Evolutionary conservation across 2,113 vertebrate species (phyloP).

Genomic region (Aphelocoma coerulescens): DNA sequence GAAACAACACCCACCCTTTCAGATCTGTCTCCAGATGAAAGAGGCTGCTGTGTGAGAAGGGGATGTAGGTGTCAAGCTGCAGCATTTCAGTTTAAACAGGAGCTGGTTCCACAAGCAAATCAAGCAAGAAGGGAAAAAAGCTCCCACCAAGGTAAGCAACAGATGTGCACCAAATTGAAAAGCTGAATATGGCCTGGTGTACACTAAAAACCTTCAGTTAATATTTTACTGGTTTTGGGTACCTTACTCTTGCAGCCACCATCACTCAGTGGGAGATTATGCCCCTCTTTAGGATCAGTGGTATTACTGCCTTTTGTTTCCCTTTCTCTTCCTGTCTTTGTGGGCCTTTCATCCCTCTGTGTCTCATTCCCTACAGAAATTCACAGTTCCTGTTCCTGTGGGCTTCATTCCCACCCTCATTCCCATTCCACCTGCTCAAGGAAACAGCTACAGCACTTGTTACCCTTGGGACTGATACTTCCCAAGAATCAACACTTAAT

Average conservation of each 20-base stretch:
- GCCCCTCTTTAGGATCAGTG: background rate
- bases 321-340: background rate
- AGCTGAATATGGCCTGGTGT: background rate
- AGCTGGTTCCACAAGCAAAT: background rate
- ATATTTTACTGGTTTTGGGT: background rate
- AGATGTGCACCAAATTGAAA: background rate
- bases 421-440: background rate
- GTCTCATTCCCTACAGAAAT: background rate
- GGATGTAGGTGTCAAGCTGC: background rate
- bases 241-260: background rate
- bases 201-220: background rate
- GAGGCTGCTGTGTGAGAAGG: background rate
- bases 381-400: background rate
- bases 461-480: background rate
- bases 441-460: background rate
- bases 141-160: background rate
- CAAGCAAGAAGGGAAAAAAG: background rate
- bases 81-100: background rate
- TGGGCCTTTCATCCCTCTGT: background rate
- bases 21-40: background rate
- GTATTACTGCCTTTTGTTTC: background rate
- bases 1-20: background rate
- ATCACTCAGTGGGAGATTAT: background rate
- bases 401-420: background rate
- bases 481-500: background rate